A percentile compares a stretch with the other conserved stretches of the same genome.
Conservation (phyloP, 2,888 invertebrate genomes). For the Macrophya alboannulata region DNA sequence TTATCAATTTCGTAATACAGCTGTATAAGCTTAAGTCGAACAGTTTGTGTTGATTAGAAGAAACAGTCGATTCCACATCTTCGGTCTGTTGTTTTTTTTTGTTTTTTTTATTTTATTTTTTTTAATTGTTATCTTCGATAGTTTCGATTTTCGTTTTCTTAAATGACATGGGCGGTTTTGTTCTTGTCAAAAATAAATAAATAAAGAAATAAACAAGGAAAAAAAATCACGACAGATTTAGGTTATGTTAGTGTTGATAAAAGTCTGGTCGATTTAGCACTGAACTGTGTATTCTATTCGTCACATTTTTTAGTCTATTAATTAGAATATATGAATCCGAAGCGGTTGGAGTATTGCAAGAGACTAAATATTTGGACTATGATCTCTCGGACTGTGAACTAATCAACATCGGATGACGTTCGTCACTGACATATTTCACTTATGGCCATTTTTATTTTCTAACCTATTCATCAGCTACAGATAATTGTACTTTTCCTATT, state of each 20-base stretch:
- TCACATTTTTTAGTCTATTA: background rate
- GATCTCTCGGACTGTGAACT: conserved; percentile 22
- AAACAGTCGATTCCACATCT: conserved; percentile 3
- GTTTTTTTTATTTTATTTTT: background rate
- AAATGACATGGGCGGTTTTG: background rate
- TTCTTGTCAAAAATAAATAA: background rate
- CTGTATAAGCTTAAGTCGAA: background rate
- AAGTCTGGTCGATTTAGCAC: background rate
- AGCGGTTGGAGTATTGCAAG: background rate
- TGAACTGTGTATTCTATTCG: background rate
- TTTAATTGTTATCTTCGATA: too few relatives aligned
- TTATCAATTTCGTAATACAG: conserved; percentile 14
- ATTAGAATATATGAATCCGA: background rate
- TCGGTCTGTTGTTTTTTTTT: background rate
- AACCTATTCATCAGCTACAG: background rate
- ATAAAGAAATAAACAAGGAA: too few relatives aligned
- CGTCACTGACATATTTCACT: conserved; percentile 5
- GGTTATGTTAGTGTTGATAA: conserved; percentile 28
- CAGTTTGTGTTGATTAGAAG: background rate
- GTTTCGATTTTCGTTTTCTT: background rate
- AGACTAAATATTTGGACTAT: conserved; percentile 30
- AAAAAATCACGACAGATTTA: background rate
- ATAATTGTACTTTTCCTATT: background rate
- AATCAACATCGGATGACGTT: conserved; percentile 13
- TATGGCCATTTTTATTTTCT: background rate